Evolutionary conservation across 2,113 vertebrate species (phyloP).

Genomic region (Cygnus buccinator): DNA sequence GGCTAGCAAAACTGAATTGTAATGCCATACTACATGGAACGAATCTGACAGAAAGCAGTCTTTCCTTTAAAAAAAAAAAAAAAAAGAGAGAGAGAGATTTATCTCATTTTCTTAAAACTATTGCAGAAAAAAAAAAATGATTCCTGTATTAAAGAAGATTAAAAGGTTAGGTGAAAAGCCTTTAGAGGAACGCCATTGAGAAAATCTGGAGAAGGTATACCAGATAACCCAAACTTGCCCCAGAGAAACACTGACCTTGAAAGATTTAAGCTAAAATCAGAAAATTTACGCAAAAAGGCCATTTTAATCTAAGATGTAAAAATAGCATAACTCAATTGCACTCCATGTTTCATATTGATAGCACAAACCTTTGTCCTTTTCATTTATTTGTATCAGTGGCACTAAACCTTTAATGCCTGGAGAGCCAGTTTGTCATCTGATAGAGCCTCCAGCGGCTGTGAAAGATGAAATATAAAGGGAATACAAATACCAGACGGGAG

Average conservation of each 20-base stretch:
- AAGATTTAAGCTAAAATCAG: neutral
- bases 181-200: neutral
- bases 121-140: neutral
- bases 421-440: conserved; percentile 7
- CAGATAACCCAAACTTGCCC: neutral
- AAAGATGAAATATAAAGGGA: neutral
- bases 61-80: neutral
- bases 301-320: conserved; percentile 17
- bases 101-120: neutral
- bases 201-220: neutral
- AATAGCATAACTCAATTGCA: neutral
- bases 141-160: neutral
- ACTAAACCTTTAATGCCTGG: conserved; percentile 14
- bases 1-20: conserved; percentile 15
- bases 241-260: neutral
- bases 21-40: neutral
- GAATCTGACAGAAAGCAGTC: neutral
- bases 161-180: neutral
- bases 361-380: conserved; percentile 13
- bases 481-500: conserved; percentile 6
- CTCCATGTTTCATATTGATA: neutral
- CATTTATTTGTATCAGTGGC: neutral
- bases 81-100: neutral
- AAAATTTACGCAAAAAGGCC: conserved; percentile 6
- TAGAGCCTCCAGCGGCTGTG: neutral